Evolutionary conservation across 2,888 invertebrate genomes (phyloP), one percentile per base, ranked within the genome.

Genomic region (Pseudococcus jackbeardsleyi): DNA sequence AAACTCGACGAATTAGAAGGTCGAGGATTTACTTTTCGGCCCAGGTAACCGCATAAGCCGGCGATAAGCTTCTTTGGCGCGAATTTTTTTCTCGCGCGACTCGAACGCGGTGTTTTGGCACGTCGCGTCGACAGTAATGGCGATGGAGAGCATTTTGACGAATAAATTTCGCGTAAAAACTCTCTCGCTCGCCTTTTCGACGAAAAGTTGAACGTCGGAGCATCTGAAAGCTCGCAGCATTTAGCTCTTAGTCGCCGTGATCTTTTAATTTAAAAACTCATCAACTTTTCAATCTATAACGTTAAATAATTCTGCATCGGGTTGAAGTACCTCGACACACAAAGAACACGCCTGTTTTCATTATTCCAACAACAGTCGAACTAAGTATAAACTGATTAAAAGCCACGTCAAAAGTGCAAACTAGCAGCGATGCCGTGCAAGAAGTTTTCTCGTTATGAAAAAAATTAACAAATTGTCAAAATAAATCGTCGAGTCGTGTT

Each of bases 201-300:
- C 12, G 72, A 72, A 72, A 72, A 72, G 72, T 72, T 72, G 33
- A 33, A 26, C 33, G 17, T 15, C 17, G 33, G 72, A 11, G 11
- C 72, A 39, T 33, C 72, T 26, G 17, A 72, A 64, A 64, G 64
- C 64, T 64, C 22, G 6, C 59, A 17, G 17, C 7, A 5, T 59
- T 19, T 59, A 4, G 11, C 64, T 2, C 33, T 72, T 72, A 33
- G 46, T 15, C 46, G 79, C 26, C 26, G 19, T 82, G 79, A 82
- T 82, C 79, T 82, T 82, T 82, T 82, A 82, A 82, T 82, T 82
- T 82, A 82, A 72, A 72, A 82, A 82, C 79, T 46, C 79, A 82
- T 82, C 79, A 82, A 82, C 79, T 82, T 82, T 82, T 46, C 79
- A 82, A 82, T 82, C 79, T 82, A 42, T 82, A 82, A 72, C 72